Conservation (phyloP, 2,113 vertebrate genomes). For the Mesembrinibis cayennensis region DNA sequence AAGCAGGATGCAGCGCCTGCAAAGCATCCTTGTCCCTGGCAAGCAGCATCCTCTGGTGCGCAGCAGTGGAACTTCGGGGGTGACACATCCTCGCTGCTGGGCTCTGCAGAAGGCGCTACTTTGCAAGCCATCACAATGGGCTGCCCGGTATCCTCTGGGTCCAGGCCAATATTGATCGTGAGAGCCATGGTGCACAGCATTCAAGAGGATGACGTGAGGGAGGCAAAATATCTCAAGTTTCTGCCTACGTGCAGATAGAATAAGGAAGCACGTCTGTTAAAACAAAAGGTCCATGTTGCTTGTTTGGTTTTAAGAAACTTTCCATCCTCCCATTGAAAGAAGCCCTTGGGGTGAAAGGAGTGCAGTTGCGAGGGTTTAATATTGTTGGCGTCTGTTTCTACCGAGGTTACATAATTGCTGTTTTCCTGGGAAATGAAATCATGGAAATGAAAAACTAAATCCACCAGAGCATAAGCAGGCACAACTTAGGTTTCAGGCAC, state of each 20-base stretch:
- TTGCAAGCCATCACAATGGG: not conserved
- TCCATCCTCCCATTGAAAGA: slow-evolving; percentile 58
- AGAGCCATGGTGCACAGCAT: not conserved
- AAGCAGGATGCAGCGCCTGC: not conserved
- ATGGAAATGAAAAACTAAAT: slow-evolving; percentile 47
- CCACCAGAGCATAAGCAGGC: slow-evolving; percentile 9
- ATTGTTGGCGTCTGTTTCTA: slow-evolving; percentile 19
- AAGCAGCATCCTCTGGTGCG: not conserved
- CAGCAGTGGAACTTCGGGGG: not conserved
- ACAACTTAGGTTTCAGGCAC: slow-evolving; percentile 59
- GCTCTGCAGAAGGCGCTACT: not conserved
- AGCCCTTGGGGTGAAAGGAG: slow-evolving; percentile 2
- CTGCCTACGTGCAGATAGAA: slow-evolving; percentile 30
- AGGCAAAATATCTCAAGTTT: not conserved
- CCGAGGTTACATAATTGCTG: slow-evolving; percentile 44
- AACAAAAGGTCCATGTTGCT: slow-evolving; percentile 21
- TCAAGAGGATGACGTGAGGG: not conserved
- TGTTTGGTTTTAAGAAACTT: slow-evolving; percentile 63
- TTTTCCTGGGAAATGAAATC: slow-evolving; percentile 58
- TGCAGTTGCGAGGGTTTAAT: not conserved
- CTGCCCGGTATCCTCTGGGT: not conserved
- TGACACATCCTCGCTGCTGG: not conserved
- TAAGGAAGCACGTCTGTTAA: not conserved
- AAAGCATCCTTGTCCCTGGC: not conserved
- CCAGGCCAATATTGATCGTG: not conserved